phyloP scores from a whole-genome alignment of 2,113 vertebrate genomes.

The Cheirogaleus medius region DNA sequence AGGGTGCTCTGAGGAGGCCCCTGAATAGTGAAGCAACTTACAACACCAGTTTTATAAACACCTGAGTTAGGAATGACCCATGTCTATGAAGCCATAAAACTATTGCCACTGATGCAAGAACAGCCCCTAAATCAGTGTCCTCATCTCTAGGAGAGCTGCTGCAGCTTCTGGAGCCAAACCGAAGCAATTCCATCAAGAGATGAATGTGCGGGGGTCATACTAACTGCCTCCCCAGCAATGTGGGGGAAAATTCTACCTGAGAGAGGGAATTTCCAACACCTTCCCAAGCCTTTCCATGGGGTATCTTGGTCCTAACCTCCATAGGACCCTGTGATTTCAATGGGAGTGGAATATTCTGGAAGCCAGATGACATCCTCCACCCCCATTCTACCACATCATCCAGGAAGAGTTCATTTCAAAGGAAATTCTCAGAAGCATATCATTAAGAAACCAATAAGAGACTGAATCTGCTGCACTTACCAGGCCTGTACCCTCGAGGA shows the following conservation, averaged over 20 bases:
- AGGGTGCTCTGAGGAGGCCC: neutral
- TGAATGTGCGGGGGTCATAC: neutral
- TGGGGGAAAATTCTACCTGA: neutral
- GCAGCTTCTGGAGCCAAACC: neutral
- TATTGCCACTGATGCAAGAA: neutral
- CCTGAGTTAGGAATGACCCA: neutral
- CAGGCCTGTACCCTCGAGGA: neutral
- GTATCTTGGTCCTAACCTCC: neutral
- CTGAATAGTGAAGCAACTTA: neutral
- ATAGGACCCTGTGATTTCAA: neutral
- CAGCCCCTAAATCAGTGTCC: neutral
- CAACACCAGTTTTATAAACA: neutral
- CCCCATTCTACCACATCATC: neutral
- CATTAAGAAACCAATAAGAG: slow-evolving; percentile 17
- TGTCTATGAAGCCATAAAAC: neutral
- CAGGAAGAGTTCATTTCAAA: slow-evolving; percentile 7
- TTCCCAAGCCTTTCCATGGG: neutral
- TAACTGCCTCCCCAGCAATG: no score
- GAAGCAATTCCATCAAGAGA: neutral
- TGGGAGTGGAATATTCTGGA: neutral
- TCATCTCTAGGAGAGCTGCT: neutral
- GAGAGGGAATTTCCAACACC: neutral
- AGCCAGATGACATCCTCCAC: neutral
- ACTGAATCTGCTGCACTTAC: neutral
- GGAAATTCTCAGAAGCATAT: neutral